Conservation (phyloP, 2,113 vertebrate species). For the Acanthochromis polyacanthus region DNA sequence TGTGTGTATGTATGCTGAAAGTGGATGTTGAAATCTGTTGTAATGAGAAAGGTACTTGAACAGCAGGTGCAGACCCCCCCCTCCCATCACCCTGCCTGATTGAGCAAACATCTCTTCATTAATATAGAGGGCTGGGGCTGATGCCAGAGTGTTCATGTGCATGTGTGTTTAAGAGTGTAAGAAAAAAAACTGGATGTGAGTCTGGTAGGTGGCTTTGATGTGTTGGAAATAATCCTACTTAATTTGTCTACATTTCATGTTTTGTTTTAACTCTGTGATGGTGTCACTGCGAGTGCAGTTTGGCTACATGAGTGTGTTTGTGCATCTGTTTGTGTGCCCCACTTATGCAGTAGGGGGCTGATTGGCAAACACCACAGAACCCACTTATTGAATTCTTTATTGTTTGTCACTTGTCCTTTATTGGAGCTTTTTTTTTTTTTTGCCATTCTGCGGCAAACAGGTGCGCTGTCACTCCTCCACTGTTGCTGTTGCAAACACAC, state of each 20-base stretch:
- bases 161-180: slow-evolving; percentile 30
- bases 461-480: slow-evolving; percentile 69
- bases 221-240: slow-evolving; percentile 49
- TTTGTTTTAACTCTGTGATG: slow-evolving; percentile 41
- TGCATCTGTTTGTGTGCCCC: slow-evolving; percentile 43
- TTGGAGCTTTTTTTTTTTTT: slow-evolving; percentile 65
- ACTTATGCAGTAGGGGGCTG: slow-evolving; percentile 53
- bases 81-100: slow-evolving; percentile 40
- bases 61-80: slow-evolving; percentile 56
- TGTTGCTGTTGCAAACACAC: slow-evolving; percentile 45
- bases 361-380: slow-evolving; percentile 65
- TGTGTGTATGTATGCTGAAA: slow-evolving; percentile 15
- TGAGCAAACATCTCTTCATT: slow-evolving; percentile 76
- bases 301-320: slow-evolving; percentile 19
- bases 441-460: slow-evolving; percentile 77
- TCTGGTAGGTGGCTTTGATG: slow-evolving; percentile 4
- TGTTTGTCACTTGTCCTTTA: slow-evolving; percentile 74
- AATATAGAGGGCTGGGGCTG: slow-evolving; percentile 48
- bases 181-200: slow-evolving; percentile 13
- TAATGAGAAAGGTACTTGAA: slow-evolving; percentile 66
- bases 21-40: slow-evolving; percentile 46
- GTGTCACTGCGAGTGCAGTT: background rate
- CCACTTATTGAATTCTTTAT: slow-evolving; percentile 79
- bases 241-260: slow-evolving; percentile 41
- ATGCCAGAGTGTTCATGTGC: slow-evolving; percentile 43